phyloP scores from a whole-genome alignment of 2,888 invertebrate genomes.

The Drosophila dives region DNA sequence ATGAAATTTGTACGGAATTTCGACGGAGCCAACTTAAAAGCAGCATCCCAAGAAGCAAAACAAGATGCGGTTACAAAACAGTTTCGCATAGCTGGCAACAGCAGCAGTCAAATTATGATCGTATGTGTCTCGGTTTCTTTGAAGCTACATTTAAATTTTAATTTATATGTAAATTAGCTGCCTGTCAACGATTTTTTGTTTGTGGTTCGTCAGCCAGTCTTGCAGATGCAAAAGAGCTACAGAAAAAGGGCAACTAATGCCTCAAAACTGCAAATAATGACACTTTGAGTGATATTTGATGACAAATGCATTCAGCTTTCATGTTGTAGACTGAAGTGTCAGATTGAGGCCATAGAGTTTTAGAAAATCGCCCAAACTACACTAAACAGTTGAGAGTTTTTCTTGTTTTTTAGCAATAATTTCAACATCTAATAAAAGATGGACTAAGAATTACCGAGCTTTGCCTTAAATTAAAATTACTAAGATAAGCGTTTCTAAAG shows the following conservation, averaged over 20 bases:
- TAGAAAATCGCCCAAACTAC: neutral
- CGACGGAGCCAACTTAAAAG: constrained; percentile 54
- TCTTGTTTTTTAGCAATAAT: neutral
- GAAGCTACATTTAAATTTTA: constrained; percentile 67
- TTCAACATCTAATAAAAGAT: neutral
- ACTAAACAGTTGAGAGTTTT: neutral
- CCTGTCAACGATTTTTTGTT: constrained; percentile 27
- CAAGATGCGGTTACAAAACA: constrained; percentile 66
- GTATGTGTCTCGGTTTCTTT: constrained; percentile 35
- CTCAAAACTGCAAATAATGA: constrained; percentile 75
- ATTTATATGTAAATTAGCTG: constrained; percentile 77
- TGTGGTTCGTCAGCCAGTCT: constrained; percentile 23
- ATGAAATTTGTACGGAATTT: constrained; percentile 74
- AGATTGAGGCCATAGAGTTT: neutral
- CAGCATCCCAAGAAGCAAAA: constrained; percentile 36
- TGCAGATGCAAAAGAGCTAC: neutral
- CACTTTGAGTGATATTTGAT: constrained; percentile 70
- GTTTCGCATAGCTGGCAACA: constrained; percentile 8
- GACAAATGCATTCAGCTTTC: constrained; percentile 47
- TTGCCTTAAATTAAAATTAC: neutral
- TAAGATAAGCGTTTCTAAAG: neutral
- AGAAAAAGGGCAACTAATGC: constrained; percentile 47
- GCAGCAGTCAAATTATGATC: constrained; percentile 25
- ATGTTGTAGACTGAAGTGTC: constrained; percentile 3
- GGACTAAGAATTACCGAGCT: neutral